Percentiles rank a stretch among this genome's conserved stretches.
phyloP scores from a whole-genome alignment of 2,888 invertebrate species.

The Nemurella pictetii region DNA sequence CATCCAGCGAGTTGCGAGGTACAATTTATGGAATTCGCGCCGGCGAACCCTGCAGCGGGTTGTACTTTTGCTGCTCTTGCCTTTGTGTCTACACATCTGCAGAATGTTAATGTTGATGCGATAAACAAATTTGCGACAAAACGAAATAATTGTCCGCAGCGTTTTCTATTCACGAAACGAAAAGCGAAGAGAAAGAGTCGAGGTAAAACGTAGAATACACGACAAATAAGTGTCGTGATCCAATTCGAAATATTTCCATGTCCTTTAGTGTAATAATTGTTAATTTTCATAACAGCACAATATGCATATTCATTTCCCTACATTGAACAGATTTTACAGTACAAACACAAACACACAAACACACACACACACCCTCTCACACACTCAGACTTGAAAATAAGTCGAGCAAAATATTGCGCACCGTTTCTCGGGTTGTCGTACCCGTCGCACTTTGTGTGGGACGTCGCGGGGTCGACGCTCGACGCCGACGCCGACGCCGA shows the following conservation, averaged over 20 bases:
- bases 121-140: not conserved
- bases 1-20: too few species aligned
- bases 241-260: not conserved
- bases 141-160: not conserved
- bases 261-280: not conserved
- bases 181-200: not conserved
- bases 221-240: not conserved
- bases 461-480: conserved; percentile 7
- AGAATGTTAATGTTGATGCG: not conserved
- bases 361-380: not conserved
- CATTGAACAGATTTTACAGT: not conserved
- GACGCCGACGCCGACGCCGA: conserved; percentile 11
- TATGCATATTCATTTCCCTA: not conserved
- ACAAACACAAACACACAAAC: not conserved
- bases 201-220: not conserved
- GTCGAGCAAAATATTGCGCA: not conserved
- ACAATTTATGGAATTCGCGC: not conserved
- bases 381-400: not conserved
- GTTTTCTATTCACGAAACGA: not conserved
- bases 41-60: not conserved
- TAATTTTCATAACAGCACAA: not conserved
- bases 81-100: not conserved
- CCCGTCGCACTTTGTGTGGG: not conserved
- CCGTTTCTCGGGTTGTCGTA: not conserved
- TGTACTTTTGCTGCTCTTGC: not conserved